A percentile compares a stretch with the other conserved stretches of the same genome.
These are phyloP conservation scores for Tetragonula clypearis DNA, from an alignment of 1,140 invertebrate species.

Conservation along the genomic window DNA sequence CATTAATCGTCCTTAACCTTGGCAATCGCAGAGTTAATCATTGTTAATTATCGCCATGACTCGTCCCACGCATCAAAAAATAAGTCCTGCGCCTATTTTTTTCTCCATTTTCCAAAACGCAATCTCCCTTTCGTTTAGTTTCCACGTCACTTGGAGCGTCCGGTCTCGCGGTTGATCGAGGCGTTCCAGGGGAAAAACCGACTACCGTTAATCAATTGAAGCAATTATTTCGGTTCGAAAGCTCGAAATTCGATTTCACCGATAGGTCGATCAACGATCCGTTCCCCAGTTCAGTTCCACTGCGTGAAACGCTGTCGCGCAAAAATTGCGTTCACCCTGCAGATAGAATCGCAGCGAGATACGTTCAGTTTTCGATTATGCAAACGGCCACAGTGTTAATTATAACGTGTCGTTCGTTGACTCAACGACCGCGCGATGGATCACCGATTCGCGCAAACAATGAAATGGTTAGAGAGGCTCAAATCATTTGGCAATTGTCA, in stretches of 20 bases:
- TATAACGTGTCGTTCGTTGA: background rate
- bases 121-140: background rate
- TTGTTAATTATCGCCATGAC: background rate
- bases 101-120: background rate
- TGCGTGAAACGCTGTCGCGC: background rate
- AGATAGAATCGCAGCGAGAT: background rate
- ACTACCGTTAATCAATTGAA: background rate
- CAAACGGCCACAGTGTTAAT: slow-evolving; percentile 20
- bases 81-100: background rate
- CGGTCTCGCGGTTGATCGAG: background rate
- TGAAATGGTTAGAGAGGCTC: slow-evolving; percentile 19
- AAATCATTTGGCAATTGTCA: slow-evolving; percentile 51
- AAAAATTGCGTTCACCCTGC: background rate
- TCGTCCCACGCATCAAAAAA: background rate
- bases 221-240: background rate
- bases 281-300: too few relatives aligned
- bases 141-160: background rate
- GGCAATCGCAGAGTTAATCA: background rate
- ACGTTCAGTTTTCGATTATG: background rate
- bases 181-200: too few relatives aligned
- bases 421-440: background rate
- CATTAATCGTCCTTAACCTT: slow-evolving; percentile 29
- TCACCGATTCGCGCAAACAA: slow-evolving; percentile 5
- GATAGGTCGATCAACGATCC: background rate
- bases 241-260: background rate